A percentile compares a stretch with the other conserved stretches of the same genome.
Evolutionary conservation across 2,113 vertebrate species (phyloP).

Genomic region (Callipepla californica): DNA sequence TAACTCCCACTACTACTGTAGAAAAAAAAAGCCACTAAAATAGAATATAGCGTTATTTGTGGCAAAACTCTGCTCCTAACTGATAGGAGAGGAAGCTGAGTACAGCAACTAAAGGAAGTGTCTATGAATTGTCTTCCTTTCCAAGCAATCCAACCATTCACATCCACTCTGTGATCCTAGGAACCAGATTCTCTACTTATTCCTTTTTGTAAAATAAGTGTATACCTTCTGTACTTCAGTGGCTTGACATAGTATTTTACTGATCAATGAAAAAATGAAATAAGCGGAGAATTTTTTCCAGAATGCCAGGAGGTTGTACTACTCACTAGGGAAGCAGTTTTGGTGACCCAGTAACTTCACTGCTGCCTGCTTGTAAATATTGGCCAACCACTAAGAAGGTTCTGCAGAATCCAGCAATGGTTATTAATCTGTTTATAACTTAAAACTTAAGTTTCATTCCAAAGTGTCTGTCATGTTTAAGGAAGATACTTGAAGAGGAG

Average conservation of each 20-base stretch:
- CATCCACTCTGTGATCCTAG: not conserved
- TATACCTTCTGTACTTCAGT: not conserved
- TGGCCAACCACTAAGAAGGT: not conserved
- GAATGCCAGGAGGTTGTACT: not conserved
- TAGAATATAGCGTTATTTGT: not conserved
- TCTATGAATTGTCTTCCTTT: not conserved
- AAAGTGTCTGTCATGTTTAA: not conserved
- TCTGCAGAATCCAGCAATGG: not conserved
- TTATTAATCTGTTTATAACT: not conserved
- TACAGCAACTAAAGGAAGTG: not conserved
- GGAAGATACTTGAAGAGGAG: not conserved
- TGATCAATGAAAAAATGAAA: not conserved
- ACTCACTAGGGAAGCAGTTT: not conserved
- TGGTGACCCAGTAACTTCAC: not conserved
- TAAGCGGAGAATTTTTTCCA: not conserved
- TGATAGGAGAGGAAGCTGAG: not conserved
- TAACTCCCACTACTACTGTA: not conserved
- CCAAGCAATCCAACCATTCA: not conserved
- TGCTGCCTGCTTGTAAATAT: not conserved
- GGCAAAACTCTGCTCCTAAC: not conserved
- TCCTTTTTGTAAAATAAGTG: not conserved
- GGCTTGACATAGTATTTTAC: not conserved
- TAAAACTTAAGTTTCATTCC: not conserved
- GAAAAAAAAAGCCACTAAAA: not conserved
- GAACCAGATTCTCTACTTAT: not conserved